Percentiles rank a stretch among this genome's conserved stretches.
phyloP scores from a whole-genome alignment of 2,113 vertebrate genomes.

The Sapajus apella region DNA sequence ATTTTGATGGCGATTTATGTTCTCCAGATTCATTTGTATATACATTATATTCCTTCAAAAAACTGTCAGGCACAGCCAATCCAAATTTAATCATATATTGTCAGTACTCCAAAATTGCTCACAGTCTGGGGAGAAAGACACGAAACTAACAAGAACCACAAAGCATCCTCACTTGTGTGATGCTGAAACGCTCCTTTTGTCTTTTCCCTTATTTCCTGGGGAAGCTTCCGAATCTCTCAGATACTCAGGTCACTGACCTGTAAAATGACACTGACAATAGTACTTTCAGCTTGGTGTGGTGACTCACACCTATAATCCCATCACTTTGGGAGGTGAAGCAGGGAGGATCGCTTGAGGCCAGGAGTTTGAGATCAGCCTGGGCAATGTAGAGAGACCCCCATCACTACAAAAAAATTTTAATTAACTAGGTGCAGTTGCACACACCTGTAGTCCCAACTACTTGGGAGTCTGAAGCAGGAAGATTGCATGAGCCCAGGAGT shows the following conservation, averaged over 20 bases:
- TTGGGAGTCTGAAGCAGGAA: too few species aligned
- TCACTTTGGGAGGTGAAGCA: too few species aligned
- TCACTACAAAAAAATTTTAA: too few species aligned
- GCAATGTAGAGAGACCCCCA: too few species aligned
- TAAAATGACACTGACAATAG: not conserved
- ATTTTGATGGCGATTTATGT: not conserved
- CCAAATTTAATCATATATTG: not conserved
- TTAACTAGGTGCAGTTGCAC: too few species aligned
- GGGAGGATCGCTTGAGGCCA: too few species aligned
- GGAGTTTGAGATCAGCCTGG: too few species aligned
- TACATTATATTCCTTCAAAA: not conserved
- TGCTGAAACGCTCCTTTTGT: not conserved
- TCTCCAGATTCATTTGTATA: not conserved
- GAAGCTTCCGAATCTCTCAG: not conserved
- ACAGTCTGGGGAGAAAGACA: not conserved
- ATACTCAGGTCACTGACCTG: not conserved
- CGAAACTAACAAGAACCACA: not conserved
- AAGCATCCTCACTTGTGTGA: not conserved
- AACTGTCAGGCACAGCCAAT: too few species aligned
- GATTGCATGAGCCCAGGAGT: too few species aligned
- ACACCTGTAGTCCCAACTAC: too few species aligned
- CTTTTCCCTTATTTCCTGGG: not conserved
- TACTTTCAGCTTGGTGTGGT: not conserved
- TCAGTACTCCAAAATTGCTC: not conserved
- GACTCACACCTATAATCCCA: too few species aligned